Base-by-base conservation (phyloP, 1,140 invertebrate species). In the Scaptodrosophila lebanonensis region DNA sequence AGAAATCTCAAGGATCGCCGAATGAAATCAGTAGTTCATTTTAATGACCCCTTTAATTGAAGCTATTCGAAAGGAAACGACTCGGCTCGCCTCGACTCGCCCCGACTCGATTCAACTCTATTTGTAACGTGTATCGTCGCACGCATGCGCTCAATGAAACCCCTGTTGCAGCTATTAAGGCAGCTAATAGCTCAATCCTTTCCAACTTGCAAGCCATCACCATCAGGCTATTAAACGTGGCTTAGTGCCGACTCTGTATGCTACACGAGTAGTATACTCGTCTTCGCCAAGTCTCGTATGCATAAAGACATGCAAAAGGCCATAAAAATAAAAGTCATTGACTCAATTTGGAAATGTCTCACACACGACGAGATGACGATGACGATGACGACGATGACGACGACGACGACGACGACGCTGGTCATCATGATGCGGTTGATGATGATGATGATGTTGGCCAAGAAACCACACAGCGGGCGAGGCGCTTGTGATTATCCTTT, bases 271-370 rank as follows among this genome's bases (percentile, higher is more conserved):
- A n/a, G n/a, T n/a, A n/a, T n/a, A n/a, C n/a, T n/a, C n/a, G n/a
- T n/a, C n/a, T n/a, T n/a, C n/a, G n/a, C n/a, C n/a, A n/a, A n/a
- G n/a, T n/a, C n/a, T n/a, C n/a, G 27, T 56, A 56, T 48, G 30
- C 12, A 54, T 45, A 44, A 29, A 17, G 11, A 22, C 12, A 7
- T 25, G 13, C 52, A 25, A 50, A 27, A 36, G 63, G 52, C 51
- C 65, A 64, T 79, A 79, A 82, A 82, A 79, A 79, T 82, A 79
- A 82, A 82, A 79, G 73, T 79, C 73, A 79, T 79, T 79, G 75
- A 79, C 73, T 79, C 65, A 79, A 79, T 79, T 79, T 82, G 75
- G 75, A 79, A 79, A 79, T 82, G 68, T 77, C 73, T 72, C 75
- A 79, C 73, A 82, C 73, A 79, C 75, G 73, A 68, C 32, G 32